A percentile compares a stretch with the other conserved stretches of the same genome.
Evolutionary conservation across 2,797 vertebrate genomes (phyloP).

Genomic region (Sebastes steindachneri): DNA sequence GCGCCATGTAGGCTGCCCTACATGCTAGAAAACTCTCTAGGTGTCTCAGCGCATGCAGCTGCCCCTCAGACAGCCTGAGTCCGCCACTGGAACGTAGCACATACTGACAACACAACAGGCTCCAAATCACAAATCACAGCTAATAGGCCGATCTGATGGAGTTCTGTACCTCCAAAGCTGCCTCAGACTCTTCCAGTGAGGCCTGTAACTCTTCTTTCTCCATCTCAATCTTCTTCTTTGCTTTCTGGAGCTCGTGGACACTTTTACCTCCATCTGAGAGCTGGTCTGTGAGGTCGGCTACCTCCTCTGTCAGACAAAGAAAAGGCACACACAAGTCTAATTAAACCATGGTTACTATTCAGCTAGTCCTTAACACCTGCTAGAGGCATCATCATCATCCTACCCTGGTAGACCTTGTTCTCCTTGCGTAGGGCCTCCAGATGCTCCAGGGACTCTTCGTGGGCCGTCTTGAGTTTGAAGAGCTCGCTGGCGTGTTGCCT

Average conservation of each 20-base stretch:
- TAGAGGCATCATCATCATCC: not conserved
- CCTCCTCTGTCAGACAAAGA: conserved; percentile 78
- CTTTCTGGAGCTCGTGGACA: conserved; percentile 87
- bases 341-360: not conserved
- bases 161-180: conserved; percentile 82
- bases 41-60: too few species aligned
- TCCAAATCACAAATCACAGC: not conserved
- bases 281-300: conserved; percentile 85
- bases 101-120: not conserved
- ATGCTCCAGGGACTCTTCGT: conserved; percentile 86
- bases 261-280: conserved; percentile 85
- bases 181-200: conserved; percentile 87
- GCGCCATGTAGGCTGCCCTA: not conserved
- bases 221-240: conserved; percentile 89
- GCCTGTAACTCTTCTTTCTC: conserved; percentile 88
- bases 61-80: too few species aligned
- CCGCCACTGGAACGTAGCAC: not conserved
- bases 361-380: not conserved
- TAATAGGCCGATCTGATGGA: not conserved
- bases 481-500: conserved; percentile 82
- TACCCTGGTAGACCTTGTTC: conserved; percentile 86
- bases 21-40: not conserved
- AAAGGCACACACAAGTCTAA: not conserved
- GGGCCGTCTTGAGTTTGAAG: conserved; percentile 85
- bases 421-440: conserved; percentile 81